Evolutionary conservation across 2,113 vertebrate genomes (phyloP).

Genomic region (Gnathonemus longibarbis): DNA sequence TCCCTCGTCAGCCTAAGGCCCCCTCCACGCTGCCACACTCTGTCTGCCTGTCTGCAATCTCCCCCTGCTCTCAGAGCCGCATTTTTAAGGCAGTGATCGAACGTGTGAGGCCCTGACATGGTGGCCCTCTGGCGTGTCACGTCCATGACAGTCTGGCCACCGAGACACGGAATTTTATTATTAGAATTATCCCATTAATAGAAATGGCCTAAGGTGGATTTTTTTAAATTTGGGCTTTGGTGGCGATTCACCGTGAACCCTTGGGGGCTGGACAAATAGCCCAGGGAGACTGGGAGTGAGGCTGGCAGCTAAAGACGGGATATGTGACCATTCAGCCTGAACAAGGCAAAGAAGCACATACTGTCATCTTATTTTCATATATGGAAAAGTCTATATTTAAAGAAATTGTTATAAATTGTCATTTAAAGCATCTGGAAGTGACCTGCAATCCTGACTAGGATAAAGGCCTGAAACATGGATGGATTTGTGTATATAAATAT

Average conservation of each 20-base stretch:
- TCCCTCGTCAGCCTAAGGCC: background rate
- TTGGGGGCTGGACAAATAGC: background rate
- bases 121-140: background rate
- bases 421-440: background rate
- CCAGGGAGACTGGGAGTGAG: background rate
- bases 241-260: background rate
- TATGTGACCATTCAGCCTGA: background rate
- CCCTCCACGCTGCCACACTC: background rate
- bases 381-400: background rate
- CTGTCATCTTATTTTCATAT: background rate
- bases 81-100: background rate
- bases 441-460: background rate
- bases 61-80: background rate
- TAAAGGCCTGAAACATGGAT: background rate
- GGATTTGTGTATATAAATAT: background rate
- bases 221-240: background rate
- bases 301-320: background rate
- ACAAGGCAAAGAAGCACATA: background rate
- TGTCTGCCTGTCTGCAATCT: background rate
- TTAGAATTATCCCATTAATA: constrained; percentile 3
- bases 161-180: background rate
- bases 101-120: too few relatives aligned
- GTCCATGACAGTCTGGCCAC: background rate
- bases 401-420: background rate
- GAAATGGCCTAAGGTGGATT: background rate